Conservation (phyloP, 2,113 vertebrate species). For the Channa argus region DNA sequence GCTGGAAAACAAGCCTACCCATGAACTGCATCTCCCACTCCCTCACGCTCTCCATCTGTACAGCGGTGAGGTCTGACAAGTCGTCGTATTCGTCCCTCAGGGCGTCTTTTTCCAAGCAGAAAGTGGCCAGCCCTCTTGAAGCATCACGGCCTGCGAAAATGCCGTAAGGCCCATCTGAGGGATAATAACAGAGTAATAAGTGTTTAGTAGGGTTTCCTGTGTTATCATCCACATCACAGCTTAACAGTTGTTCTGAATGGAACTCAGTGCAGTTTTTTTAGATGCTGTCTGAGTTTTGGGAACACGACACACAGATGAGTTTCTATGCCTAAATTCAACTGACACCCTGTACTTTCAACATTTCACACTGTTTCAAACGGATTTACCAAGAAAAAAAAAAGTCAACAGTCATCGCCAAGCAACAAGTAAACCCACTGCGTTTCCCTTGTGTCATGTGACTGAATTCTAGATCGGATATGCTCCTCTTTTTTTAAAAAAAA, state of each 20-base stretch:
- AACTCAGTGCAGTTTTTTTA: not conserved
- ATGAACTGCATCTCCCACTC: slow-evolving; percentile 99
- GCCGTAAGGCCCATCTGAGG: slow-evolving; percentile 93
- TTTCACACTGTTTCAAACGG: not conserved
- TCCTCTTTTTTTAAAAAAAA: not conserved
- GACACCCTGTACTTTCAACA: too few relatives aligned
- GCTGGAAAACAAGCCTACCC: slow-evolving; percentile 80
- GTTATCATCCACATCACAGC: not conserved
- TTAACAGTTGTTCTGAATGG: not conserved
- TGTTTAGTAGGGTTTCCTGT: not conserved
- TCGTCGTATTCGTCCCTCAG: slow-evolving; percentile 97
- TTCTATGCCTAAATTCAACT: too few relatives aligned
- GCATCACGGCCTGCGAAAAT: slow-evolving; percentile 98
- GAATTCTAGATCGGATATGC: not conserved
- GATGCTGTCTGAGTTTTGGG: not conserved
- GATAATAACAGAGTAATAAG: not conserved
- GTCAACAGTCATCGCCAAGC: not conserved
- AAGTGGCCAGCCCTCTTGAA: slow-evolving; percentile 96
- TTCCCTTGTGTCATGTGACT: slow-evolving; percentile 6
- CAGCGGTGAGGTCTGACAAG: slow-evolving; percentile 96
- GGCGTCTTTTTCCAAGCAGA: slow-evolving; percentile 96
- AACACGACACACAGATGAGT: not conserved
- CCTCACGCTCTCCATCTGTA: slow-evolving; percentile 98
- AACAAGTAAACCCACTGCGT: not conserved
- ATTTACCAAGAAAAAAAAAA: not conserved